phyloP scores from a whole-genome alignment of 2,888 invertebrate species.

The Parasteatoda lunata region DNA sequence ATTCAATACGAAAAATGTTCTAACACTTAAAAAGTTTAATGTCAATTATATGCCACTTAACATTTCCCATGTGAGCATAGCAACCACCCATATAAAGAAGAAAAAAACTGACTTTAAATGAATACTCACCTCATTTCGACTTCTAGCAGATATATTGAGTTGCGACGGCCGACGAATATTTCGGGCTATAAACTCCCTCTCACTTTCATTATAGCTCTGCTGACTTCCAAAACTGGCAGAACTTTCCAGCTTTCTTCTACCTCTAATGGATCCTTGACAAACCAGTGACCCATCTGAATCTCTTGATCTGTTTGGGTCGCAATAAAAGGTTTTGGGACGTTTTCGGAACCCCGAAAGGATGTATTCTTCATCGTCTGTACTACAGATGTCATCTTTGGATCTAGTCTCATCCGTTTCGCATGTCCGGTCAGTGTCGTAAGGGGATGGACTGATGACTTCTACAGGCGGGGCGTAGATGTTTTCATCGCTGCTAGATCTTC shows the following conservation, averaged over 20 bases:
- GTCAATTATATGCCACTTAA: too few species aligned
- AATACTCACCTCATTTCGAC: slow-evolving; percentile 42
- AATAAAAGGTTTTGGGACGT: slow-evolving; percentile 84
- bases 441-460: slow-evolving; percentile 25
- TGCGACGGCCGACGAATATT: slow-evolving; percentile 59
- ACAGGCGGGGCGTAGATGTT: slow-evolving; percentile 54
- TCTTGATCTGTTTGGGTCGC: slow-evolving; percentile 71
- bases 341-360: slow-evolving; percentile 84
- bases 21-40: too few species aligned
- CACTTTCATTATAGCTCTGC: slow-evolving; percentile 57
- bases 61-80: too few species aligned
- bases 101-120: not conserved
- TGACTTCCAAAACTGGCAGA: slow-evolving; percentile 65
- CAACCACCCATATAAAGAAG: too few species aligned
- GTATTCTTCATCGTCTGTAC: slow-evolving; percentile 56
- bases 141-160: slow-evolving; percentile 41
- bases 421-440: slow-evolving; percentile 25
- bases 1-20: too few species aligned
- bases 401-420: slow-evolving; percentile 43
- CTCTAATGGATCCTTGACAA: slow-evolving; percentile 22
- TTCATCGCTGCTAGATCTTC: slow-evolving; percentile 58
- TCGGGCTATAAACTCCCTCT: slow-evolving; percentile 33
- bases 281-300: slow-evolving; percentile 22
- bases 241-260: slow-evolving; percentile 53
- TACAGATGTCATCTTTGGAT: slow-evolving; percentile 53